Conservation (phyloP, 2,113 vertebrate genomes). For the Chaenocephalus aceratus region DNA sequence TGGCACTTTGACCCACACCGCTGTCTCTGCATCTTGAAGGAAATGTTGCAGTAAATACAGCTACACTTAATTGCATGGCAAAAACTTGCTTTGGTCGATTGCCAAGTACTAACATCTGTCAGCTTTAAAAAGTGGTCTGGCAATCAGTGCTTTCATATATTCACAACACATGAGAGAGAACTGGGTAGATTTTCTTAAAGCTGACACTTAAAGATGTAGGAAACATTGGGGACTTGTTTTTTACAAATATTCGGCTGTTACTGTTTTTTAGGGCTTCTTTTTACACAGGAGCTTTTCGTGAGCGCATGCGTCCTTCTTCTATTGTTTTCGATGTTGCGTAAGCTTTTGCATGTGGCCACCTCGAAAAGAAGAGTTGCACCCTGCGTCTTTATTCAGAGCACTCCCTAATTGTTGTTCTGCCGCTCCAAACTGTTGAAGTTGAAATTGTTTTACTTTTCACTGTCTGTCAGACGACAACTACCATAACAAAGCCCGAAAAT, state of each 20-base stretch:
- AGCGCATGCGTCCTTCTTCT: no score
- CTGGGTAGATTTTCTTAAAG: constrained; percentile 1
- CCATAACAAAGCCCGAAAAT: no score
- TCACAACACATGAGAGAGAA: not conserved
- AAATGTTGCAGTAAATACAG: constrained; percentile 2
- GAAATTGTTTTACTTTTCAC: no score
- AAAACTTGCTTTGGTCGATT: constrained; percentile 30
- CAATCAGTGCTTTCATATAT: constrained; percentile 14
- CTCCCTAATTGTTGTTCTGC: no score
- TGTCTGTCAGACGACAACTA: no score
- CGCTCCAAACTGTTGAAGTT: no score
- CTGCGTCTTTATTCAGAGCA: no score
- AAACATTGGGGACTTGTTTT: not conserved
- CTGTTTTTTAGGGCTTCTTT: no score
- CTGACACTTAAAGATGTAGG: not conserved
- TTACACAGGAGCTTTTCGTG: no score
- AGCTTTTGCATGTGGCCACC: no score
- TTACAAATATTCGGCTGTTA: not conserved
- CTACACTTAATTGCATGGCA: constrained; percentile 30
- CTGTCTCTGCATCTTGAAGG: constrained; percentile 10
- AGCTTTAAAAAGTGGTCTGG: constrained; percentile 23
- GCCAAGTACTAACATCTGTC: constrained; percentile 53
- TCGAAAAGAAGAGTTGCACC: no score
- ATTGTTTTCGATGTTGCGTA: no score
- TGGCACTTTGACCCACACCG: constrained; percentile 34